phyloP scores from a whole-genome alignment of 2,113 vertebrate genomes.

The Chrysemys picta region DNA sequence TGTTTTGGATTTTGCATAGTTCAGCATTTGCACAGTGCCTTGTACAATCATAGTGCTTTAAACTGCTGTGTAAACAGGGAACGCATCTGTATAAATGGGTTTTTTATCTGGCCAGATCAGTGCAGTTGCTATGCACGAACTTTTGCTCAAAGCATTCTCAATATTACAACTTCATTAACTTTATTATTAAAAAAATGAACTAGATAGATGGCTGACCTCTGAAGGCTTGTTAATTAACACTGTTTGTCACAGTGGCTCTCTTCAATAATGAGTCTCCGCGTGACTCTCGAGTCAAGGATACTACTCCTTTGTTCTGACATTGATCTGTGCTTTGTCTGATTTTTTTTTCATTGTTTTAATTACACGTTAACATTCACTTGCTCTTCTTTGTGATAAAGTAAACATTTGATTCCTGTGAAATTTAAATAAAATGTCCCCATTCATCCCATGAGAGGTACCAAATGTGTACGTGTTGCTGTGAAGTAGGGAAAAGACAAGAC shows the following conservation, averaged over 20 bases:
- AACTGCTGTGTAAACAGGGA: no score
- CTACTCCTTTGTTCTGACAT: slow-evolving; percentile 3
- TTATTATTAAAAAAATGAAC: neutral
- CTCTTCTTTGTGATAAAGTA: slow-evolving; percentile 57
- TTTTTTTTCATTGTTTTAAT: slow-evolving; percentile 54
- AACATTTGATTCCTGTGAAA: slow-evolving; percentile 47
- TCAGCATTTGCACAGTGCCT: neutral
- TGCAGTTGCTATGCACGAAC: neutral
- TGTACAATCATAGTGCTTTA: neutral
- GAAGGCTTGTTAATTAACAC: slow-evolving; percentile 16
- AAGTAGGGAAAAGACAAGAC: slow-evolving; percentile 33
- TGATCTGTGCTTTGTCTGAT: slow-evolving; percentile 19
- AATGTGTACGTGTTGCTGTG: slow-evolving; percentile 21
- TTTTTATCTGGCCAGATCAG: neutral
- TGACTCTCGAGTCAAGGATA: slow-evolving; percentile 4
- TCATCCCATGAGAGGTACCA: slow-evolving; percentile 45
- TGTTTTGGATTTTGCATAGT: accelerated
- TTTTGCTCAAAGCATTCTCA: neutral
- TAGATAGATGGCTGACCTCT: neutral
- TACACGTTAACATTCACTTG: slow-evolving; percentile 69
- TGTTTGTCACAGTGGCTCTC: neutral
- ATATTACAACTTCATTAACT: neutral
- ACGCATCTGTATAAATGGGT: neutral
- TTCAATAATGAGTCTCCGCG: neutral
- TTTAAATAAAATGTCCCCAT: slow-evolving; percentile 40